These are phyloP conservation scores for Mormyrus lacerda DNA, from an alignment of 2,113 vertebrate genomes.

Conservation along the genomic window DNA sequence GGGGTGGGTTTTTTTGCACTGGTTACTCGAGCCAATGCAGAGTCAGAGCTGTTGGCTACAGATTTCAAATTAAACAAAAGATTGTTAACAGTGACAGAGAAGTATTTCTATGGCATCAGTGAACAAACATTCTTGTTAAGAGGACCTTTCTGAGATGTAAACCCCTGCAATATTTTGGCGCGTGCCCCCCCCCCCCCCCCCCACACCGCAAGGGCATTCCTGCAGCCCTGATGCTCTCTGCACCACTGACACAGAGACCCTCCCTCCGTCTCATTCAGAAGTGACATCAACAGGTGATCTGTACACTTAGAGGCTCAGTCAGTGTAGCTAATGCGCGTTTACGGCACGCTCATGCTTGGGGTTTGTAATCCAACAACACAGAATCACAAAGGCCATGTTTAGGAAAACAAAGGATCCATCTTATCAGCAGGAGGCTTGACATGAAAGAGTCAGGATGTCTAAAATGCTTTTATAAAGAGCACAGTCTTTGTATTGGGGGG, in stretches of 20 bases:
- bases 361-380: background rate
- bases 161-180: background rate
- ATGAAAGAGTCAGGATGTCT: background rate
- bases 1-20: background rate
- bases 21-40: background rate
- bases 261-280: background rate
- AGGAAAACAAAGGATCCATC: background rate
- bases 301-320: background rate
- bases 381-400: background rate
- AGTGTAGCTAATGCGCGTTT: background rate
- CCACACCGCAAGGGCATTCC: background rate
- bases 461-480: background rate
- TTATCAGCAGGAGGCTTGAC: background rate
- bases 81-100: background rate
- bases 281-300: background rate
- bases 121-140: background rate
- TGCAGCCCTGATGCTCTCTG: background rate
- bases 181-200: background rate
- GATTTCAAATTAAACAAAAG: background rate
- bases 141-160: background rate
- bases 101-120: background rate
- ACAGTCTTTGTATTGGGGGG: background rate
- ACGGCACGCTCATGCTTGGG: background rate
- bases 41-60: background rate
- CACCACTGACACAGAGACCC: background rate